A percentile compares a stretch with the other conserved stretches of the same genome.
phyloP scores from a whole-genome alignment of 1,140 invertebrate species.

The Camponotus pennsylvanicus region DNA sequence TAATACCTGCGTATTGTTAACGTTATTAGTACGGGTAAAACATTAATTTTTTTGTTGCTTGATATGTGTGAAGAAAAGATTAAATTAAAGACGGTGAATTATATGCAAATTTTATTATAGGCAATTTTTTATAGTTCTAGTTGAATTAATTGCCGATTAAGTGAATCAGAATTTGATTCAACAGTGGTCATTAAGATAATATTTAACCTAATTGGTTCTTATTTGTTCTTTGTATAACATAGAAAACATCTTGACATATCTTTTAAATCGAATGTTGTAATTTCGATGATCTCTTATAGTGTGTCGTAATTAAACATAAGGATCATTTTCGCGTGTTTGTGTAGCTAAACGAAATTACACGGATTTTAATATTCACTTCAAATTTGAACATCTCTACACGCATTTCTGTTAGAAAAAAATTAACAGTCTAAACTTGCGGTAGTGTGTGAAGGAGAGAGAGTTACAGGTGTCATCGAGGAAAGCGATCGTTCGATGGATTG shows the following conservation, averaged over 20 bases:
- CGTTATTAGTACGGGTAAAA: too few species aligned
- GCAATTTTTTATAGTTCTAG: too few species aligned
- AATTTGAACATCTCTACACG: neutral
- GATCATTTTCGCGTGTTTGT: neutral
- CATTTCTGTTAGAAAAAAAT: neutral
- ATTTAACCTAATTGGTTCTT: neutral
- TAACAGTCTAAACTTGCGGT: constrained; percentile 61
- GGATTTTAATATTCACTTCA: neutral
- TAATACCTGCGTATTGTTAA: too few species aligned
- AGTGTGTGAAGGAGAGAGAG: constrained; percentile 62
- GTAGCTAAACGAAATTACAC: neutral
- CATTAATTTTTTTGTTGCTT: too few species aligned
- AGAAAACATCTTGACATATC: neutral
- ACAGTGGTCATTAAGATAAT: neutral
- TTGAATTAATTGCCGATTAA: too few species aligned
- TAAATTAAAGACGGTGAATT: too few species aligned
- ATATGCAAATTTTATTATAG: too few species aligned
- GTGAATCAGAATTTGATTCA: too few species aligned
- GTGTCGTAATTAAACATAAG: constrained; percentile 4
- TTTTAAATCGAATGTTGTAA: neutral
- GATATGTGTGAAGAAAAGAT: too few species aligned
- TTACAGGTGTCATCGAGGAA: constrained; percentile 67
- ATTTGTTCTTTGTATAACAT: neutral
- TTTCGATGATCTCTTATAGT: neutral
- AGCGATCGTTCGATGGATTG: constrained; percentile 71